These are phyloP conservation scores for Aviceda subcristata DNA, from an alignment of 2,113 vertebrate species.

Conservation along the genomic window DNA sequence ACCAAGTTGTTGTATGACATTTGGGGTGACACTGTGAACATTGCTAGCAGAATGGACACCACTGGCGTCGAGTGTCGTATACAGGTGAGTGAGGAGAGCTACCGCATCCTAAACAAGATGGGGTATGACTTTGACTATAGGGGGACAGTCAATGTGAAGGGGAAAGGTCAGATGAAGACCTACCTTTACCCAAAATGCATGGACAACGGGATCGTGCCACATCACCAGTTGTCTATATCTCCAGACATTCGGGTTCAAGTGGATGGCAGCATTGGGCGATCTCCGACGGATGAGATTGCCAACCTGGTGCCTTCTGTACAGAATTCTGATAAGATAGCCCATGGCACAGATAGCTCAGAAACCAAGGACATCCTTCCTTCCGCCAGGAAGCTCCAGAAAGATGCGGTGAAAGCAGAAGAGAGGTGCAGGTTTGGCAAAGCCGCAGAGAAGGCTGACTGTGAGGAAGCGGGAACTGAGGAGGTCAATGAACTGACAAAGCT, in stretches of 20 bases:
- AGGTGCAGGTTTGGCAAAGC: slow-evolving; percentile 58
- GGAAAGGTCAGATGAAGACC: slow-evolving; percentile 99
- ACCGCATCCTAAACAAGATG: slow-evolving; percentile 88
- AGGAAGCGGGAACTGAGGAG: slow-evolving; percentile 72
- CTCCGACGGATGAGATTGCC: slow-evolving; percentile 92
- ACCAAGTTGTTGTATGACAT: slow-evolving; percentile 98
- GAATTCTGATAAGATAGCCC: slow-evolving; percentile 60
- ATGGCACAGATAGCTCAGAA: slow-evolving; percentile 52
- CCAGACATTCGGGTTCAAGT: slow-evolving; percentile 96
- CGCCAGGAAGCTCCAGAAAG: slow-evolving; percentile 67
- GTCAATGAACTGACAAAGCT: slow-evolving; percentile 86
- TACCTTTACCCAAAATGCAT: slow-evolving; percentile 92
- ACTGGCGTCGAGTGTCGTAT: slow-evolving; percentile 96
- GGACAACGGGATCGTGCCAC: slow-evolving; percentile 82
- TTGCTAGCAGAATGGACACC: slow-evolving; percentile 98
- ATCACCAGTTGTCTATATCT: slow-evolving; percentile 86
- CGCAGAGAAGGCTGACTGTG: slow-evolving; percentile 60
- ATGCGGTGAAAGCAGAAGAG: slow-evolving; percentile 39
- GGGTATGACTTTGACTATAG: slow-evolving; percentile 96
- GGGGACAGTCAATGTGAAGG: slow-evolving; percentile 97
- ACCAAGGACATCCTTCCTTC: slow-evolving; percentile 60
- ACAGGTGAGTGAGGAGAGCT: slow-evolving; percentile 98
- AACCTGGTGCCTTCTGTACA: slow-evolving; percentile 84
- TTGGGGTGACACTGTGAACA: slow-evolving; percentile 99
- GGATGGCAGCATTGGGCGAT: slow-evolving; percentile 98